These are phyloP conservation scores for Tragelaphus oryx DNA, from an alignment of 2,797 vertebrate species.

Conservation along the genomic window DNA sequence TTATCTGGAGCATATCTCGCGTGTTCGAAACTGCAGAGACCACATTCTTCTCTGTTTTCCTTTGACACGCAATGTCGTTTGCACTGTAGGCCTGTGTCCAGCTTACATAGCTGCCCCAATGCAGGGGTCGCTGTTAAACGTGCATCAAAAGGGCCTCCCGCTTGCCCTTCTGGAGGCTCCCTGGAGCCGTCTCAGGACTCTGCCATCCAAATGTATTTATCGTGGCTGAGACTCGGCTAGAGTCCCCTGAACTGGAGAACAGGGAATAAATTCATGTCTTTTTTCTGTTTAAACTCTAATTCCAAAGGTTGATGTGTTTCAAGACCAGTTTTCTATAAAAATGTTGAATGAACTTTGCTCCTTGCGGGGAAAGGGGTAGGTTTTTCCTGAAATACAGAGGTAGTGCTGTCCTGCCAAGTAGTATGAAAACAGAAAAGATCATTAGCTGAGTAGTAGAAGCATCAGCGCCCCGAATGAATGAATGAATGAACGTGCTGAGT, in stretches of 20 bases:
- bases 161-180: neutral
- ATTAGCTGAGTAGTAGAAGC: accelerated
- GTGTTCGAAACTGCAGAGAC: neutral
- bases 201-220: neutral
- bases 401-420: neutral
- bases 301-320: neutral
- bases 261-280: neutral
- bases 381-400: neutral
- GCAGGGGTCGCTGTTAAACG: accelerated
- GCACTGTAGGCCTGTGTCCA: slow-evolving; percentile 37
- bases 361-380: accelerated
- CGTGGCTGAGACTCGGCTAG: neutral
- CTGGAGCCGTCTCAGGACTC: neutral
- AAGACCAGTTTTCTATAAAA: neutral
- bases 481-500: accelerated
- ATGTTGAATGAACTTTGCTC: neutral
- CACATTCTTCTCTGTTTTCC: neutral
- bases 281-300: neutral
- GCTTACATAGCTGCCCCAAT: neutral
- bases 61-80: neutral
- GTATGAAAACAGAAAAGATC: neutral
- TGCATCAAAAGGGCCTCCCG: accelerated
- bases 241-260: neutral
- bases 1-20: neutral
- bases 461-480: accelerated